These are phyloP conservation scores for Popillia japonica DNA, from an alignment of 1,140 invertebrate genomes.

Conservation along the genomic window DNA sequence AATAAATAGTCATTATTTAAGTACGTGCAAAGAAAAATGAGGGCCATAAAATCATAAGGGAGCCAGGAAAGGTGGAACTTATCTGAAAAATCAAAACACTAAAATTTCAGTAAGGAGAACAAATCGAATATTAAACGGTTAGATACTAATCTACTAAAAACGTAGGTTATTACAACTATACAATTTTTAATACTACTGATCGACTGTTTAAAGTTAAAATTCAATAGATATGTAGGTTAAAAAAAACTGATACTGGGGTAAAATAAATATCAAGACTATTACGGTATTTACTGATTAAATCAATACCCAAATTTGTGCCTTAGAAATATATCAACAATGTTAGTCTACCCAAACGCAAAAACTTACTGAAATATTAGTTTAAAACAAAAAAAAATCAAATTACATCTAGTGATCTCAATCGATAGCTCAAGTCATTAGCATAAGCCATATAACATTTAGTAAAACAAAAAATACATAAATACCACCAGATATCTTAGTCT, in stretches of 20 bases:
- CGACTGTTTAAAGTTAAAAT: too few species aligned
- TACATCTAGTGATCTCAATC: constrained; percentile 39
- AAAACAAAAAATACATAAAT: background rate
- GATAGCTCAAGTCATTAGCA: constrained; percentile 52
- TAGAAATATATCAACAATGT: background rate
- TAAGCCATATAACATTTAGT: background rate
- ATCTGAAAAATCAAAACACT: constrained; percentile 26
- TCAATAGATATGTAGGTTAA: too few species aligned
- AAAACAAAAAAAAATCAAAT: constrained; percentile 24
- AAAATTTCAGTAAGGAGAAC: constrained; percentile 21
- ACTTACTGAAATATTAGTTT: constrained; percentile 27
- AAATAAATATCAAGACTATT: too few species aligned
- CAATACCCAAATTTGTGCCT: background rate
- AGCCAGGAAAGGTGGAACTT: constrained; percentile 37
- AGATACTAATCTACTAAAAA: background rate
- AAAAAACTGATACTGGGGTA: too few species aligned
- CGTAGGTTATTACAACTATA: background rate
- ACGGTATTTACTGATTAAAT: too few species aligned
- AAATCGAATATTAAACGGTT: background rate
- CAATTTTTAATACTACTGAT: too few species aligned
- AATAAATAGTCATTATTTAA: background rate
- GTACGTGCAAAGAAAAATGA: background rate
- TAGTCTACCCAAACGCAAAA: background rate
- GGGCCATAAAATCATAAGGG: constrained; percentile 24
- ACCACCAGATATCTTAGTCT: constrained; percentile 19